A percentile compares a stretch with the other conserved stretches of the same genome.
Conservation (phyloP, 2,113 vertebrate species). For the Recurvirostra avosetta region DNA sequence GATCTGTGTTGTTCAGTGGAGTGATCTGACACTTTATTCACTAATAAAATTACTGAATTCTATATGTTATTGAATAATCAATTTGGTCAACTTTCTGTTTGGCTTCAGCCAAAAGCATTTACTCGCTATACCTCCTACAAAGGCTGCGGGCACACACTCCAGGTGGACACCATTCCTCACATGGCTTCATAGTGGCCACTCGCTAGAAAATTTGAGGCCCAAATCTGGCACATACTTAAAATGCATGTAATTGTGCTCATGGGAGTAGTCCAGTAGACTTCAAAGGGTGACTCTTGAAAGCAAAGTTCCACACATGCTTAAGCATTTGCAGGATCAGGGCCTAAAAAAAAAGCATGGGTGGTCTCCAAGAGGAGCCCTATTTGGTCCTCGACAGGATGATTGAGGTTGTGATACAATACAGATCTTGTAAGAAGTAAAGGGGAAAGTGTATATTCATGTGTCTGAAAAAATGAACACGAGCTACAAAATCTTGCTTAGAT, state of each 20-base stretch:
- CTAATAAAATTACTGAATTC: constrained; percentile 1
- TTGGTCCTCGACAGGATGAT: not conserved
- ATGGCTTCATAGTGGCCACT: not conserved
- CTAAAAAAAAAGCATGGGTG: not conserved
- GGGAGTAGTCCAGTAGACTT: constrained; percentile 14
- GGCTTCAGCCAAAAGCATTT: not conserved
- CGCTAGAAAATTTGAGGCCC: not conserved
- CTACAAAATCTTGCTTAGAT: not conserved
- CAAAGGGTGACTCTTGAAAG: constrained; percentile 9
- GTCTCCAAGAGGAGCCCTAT: not conserved
- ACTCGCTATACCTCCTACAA: not conserved
- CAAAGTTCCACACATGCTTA: not conserved
- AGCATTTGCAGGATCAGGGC: not conserved
- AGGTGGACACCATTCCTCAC: not conserved
- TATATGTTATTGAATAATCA: not conserved
- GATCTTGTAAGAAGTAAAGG: not conserved
- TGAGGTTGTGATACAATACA: not conserved
- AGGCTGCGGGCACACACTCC: not conserved
- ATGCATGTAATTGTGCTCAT: not conserved
- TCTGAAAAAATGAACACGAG: not conserved
- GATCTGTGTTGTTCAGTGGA: not conserved
- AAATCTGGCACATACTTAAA: constrained; percentile 2
- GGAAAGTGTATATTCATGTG: not conserved
- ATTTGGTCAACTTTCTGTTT: not conserved
- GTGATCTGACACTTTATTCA: not conserved